These are phyloP conservation scores for Epinephelus awoara DNA, from an alignment of 2,797 vertebrate genomes.

Conservation along the genomic window DNA sequence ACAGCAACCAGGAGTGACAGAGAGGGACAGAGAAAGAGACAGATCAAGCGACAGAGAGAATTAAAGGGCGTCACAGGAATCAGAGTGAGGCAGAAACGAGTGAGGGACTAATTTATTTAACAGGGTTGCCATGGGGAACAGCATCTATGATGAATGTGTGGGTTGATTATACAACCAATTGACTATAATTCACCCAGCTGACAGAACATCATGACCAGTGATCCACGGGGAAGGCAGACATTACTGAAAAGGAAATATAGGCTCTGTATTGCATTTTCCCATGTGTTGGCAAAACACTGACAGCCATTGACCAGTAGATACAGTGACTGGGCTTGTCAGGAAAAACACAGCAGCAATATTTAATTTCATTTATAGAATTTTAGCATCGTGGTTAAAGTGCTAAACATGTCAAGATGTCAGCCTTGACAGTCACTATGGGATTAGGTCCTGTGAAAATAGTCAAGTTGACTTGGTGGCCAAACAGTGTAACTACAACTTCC, in stretches of 20 bases:
- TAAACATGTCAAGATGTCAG: not conserved
- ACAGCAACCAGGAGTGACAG: conserved; percentile 25
- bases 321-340: not conserved
- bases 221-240: conserved; percentile 45
- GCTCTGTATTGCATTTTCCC: not conserved
- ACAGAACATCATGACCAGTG: conserved; percentile 72
- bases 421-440: not conserved
- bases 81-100: conserved; percentile 44
- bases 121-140: conserved; percentile 83
- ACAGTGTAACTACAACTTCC: too few species aligned
- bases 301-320: not conserved
- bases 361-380: not conserved
- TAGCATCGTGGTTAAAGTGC: not conserved
- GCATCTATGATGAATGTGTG: conserved; percentile 84
- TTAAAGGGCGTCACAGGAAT: conserved; percentile 36
- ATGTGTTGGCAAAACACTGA: conserved; percentile 32
- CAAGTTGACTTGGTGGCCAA: too few species aligned
- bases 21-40: conserved; percentile 34
- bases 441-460: not conserved
- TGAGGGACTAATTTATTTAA: conserved; percentile 83
- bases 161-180: conserved; percentile 85
- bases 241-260: conserved; percentile 18
- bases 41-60: conserved; percentile 30
- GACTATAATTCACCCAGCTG: conserved; percentile 84
- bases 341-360: not conserved